Base-by-base conservation (phyloP, 2,888 invertebrate genomes). In the Sepiola atlantica region DNA sequence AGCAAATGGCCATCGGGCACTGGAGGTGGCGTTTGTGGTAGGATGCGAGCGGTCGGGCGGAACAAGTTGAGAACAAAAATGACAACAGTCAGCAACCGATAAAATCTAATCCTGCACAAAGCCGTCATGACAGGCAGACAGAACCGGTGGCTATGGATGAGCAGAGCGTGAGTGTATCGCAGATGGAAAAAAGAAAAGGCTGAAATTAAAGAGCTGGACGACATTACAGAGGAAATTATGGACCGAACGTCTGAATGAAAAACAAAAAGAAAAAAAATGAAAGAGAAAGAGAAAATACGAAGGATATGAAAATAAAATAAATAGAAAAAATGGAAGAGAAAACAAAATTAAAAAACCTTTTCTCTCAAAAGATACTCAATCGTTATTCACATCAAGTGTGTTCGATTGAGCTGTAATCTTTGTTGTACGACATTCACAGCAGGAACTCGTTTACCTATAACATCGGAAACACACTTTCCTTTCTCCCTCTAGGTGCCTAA, bases 31-130 rank as follows among this genome's bases (percentile, higher is more conserved):
- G 92, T 92, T 92, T 92, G 92, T 92, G 54, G 92, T 92, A n/a
- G 92, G 55, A 55, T 92, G 8, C 54, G 55, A 35, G 54, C 55
- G 54, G 92, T 92, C 54, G 54, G 24, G 92, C 92, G 92, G 35
- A 92, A 92, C 92, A 92, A 92, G 92, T 92, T 54, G 92, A 92
- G 92, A 45, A 92, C 92, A 92, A 92, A 92, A 92, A 92, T 92
- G 92, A 92, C 92, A 92, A 54, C 55, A 54, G 54, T 92, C 54
- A 92, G 45, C 92, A 92, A 92, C 54, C 92, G 92, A 92, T 92
- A 92, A 92, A 92, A 92, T 92, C 92, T 92, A 92, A 92, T 92
- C 55, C 92, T 55, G 54, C n/a, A 92, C 92, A 28, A 92, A 54
- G 28, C 55, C 54, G 92, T n/a, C 92, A 92, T 92, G 92, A 92